Evolutionary conservation across 2,113 vertebrate species (phyloP), one percentile per base, ranked within the genome.

Genomic region (Eublepharis macularius): DNA sequence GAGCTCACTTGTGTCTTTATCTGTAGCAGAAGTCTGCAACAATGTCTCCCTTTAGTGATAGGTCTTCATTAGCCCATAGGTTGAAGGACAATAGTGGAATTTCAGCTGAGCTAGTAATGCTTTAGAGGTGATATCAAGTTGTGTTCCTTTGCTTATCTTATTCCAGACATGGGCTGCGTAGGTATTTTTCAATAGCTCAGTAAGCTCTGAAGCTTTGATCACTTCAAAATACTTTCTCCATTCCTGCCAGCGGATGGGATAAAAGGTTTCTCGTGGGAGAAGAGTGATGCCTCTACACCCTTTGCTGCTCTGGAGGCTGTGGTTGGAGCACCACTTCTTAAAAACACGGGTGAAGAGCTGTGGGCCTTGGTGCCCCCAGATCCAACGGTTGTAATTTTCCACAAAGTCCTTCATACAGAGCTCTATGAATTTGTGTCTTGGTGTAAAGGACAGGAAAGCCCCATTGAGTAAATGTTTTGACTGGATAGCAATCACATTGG

Each of bases 291-390:
- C 96, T 1, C 79, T 94, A 86, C 96, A 97, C 70, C 39, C 57
- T 11, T 4, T 90, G 70, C 90, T 82, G 54, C 91, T 89, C 1
- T 2, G 14, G 32, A 96, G 88, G 75, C 93, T 94, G 2, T 1
- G 41, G 75, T 81, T 80, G 16, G 88, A 70, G 43, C 96, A 97
- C 96, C 95, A 96, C 36, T 76, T 89, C 92, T 96, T 97, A 91
- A 96, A 96, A 63, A 96, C 94, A 0, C 94, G 92, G 0, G 96
- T 96, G 73, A 97, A 36, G 63, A 97, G 94, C 3, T 96, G 94
- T 1, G 96, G 96, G 36, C 96, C 96, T 86, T 97, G 96, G 85
- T 97, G 95, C 1, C 91, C 96, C 95, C 96, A 97, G 39, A 95
- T 9, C 94, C 95, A 96, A 86, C 93, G 57, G 2, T 95, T 96